Evolutionary conservation across 2,797 vertebrate species (phyloP).

Genomic region (Ceryle rudis): DNA sequence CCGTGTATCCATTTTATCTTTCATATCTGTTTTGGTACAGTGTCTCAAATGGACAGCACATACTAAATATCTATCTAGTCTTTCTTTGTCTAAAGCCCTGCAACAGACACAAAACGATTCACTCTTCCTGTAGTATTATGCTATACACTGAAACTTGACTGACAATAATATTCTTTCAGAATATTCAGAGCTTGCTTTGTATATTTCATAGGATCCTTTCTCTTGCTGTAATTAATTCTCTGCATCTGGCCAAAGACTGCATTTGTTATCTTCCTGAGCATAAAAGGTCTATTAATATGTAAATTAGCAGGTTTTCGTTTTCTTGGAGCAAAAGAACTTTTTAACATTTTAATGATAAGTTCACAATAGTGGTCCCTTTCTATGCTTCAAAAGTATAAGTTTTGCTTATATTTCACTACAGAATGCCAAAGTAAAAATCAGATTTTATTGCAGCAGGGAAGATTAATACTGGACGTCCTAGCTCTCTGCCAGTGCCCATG

Average conservation of each 20-base stretch:
- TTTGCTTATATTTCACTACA: not conserved
- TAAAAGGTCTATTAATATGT: constrained; percentile 36
- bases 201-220: not conserved
- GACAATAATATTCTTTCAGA: not conserved
- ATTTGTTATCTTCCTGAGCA: not conserved
- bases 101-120: not conserved
- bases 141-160: not conserved
- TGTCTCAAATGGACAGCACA: not conserved
- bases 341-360: not conserved
- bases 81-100: not conserved
- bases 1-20: not conserved
- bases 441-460: not conserved
- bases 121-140: not conserved
- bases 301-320: constrained; percentile 15
- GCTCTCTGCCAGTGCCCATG: not conserved
- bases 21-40: not conserved
- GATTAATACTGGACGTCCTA: not conserved
- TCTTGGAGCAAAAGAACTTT: not conserved
- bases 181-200: not conserved
- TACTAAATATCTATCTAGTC: not conserved
- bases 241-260: constrained; percentile 21
- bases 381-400: not conserved
- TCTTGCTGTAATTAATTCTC: constrained; percentile 53
- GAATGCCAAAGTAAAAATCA: not conserved
- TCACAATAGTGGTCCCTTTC: not conserved